Evolutionary conservation across 2,113 vertebrate genomes (phyloP).

Genomic region (Tragelaphus buxtoni): DNA sequence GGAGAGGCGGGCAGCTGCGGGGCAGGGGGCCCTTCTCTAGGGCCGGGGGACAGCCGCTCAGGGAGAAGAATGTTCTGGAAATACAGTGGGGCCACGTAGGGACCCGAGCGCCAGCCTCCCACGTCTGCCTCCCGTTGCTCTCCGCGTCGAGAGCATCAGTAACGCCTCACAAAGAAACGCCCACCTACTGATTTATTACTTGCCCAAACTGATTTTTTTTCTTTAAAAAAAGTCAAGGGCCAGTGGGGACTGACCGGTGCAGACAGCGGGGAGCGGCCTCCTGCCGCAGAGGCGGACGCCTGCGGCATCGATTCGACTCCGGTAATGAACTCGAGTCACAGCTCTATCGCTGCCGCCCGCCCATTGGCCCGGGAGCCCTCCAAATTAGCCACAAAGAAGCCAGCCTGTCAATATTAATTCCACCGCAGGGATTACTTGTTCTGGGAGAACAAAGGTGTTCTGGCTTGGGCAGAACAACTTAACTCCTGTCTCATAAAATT

Average conservation of each 20-base stretch:
- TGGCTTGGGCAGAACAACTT: slow-evolving; percentile 84
- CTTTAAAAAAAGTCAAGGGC: slow-evolving; percentile 22
- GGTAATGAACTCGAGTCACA: slow-evolving; percentile 94
- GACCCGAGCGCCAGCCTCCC: fast-evolving
- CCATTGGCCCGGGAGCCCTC: slow-evolving; percentile 88
- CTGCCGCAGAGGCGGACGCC: not conserved
- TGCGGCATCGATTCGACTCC: slow-evolving; percentile 88
- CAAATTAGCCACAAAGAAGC: slow-evolving; percentile 93
- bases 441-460: slow-evolving; percentile 92
- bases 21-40: slow-evolving; percentile 24
- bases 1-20: slow-evolving; percentile 51
- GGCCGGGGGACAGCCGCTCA: slow-evolving; percentile 54
- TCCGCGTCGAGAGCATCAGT: fast-evolving
- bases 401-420: slow-evolving; percentile 92
- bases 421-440: slow-evolving; percentile 87
- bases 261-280: slow-evolving; percentile 46
- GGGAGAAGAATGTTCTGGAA: slow-evolving; percentile 53
- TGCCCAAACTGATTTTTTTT: not conserved
- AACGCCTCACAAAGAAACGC: not conserved
- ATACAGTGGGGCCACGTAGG: fast-evolving
- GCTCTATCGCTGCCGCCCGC: slow-evolving; percentile 90
- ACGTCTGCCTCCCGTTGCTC: fast-evolving
- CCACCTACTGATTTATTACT: not conserved
- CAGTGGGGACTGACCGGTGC: slow-evolving; percentile 72
- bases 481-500: slow-evolving; percentile 92